Base-by-base conservation (phyloP, 2,888 invertebrate genomes). In the Agriopis aurantiaria region DNA sequence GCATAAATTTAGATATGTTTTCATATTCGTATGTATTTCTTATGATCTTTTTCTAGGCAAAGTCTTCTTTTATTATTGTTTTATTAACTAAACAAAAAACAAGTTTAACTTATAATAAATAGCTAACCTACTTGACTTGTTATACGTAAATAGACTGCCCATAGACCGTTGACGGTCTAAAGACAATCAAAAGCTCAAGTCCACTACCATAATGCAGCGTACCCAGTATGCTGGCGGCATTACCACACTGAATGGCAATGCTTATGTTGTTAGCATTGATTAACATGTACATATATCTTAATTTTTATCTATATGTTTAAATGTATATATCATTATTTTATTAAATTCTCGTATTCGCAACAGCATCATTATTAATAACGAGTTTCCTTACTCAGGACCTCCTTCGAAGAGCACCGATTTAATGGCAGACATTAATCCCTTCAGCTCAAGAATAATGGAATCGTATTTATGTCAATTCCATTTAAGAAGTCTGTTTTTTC, bases 371-470 rank as follows among this genome's bases (percentile, higher is more conserved):
- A 46, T 10, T 43, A 33, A 49, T 59, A 65, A 58, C 65, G 33
- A 52, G 58, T 58, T 58, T 52, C 33, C 17, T 23, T 8, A 43
- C 53, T 56, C 12, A 51, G 49, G 56, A 57, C 67, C 61, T 56
- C 66, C 60, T 8, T 67, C 61, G 67, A 67, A 56, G 67, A 51
- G 61, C 67, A 85, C 81, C 87, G 87, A 87, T 89, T 89, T 90
- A 90, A 91, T 89, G 88, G 86, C 86, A 73, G 79, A 80, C 86
- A 89, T 90, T 91, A 90, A 91, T 90, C 82, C 77, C 85, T 84
- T 83, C 85, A 52, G 43, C 84, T 82, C 69, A 46, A 14, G 51
- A 51, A 17, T 51, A n/a, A 2, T 53, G n/a, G 46, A 10, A 33
- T 60, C 41, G 33, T 53, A 60, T 59, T 60, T 45, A 66, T 55